phyloP scores from a whole-genome alignment of 2,888 invertebrate species.

The Carabus problematicus region DNA sequence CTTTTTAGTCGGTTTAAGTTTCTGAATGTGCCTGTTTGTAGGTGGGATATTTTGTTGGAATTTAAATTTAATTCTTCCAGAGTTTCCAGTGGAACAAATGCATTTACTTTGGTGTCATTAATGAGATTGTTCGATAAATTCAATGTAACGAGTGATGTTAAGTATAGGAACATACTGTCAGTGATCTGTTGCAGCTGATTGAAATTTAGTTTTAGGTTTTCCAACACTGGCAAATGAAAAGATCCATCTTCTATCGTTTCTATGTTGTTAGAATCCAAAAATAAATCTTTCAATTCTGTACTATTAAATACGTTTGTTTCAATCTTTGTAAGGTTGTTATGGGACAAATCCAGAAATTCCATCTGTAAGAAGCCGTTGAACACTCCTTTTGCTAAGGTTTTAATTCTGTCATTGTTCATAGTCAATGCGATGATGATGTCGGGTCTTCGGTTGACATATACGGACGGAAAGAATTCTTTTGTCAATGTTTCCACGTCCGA shows the following conservation, averaged over 20 bases:
- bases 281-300: constrained; percentile 3
- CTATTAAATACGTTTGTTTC: constrained; percentile 12
- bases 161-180: constrained; percentile 10
- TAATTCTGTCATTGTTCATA: constrained; percentile 11
- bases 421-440: constrained; percentile 24
- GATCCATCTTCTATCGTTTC: constrained; percentile 22
- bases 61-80: constrained; percentile 32
- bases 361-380: constrained; percentile 27
- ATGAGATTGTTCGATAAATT: constrained; percentile 28
- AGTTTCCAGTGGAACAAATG: constrained; percentile 21
- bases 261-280: constrained; percentile 27
- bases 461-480: constrained; percentile 29
- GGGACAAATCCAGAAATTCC: constrained; percentile 16
- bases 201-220: constrained; percentile 22
- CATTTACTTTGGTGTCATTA: constrained; percentile 23
- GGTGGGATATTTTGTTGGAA: constrained; percentile 25
- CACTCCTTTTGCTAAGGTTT: constrained; percentile 13
- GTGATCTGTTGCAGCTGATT: constrained; percentile 24
- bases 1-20: constrained; percentile 24
- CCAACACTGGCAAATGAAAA: constrained; percentile 18
- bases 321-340: constrained; percentile 18
- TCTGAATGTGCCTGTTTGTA: constrained; percentile 22
- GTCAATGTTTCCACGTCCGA: constrained; percentile 14
- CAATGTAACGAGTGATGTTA: constrained; percentile 25
- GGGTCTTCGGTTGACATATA: constrained; percentile 13